Evolutionary conservation across 2,797 vertebrate genomes (phyloP), one percentile per base, ranked within the genome.

Genomic region (Monodelphis domestica): DNA sequence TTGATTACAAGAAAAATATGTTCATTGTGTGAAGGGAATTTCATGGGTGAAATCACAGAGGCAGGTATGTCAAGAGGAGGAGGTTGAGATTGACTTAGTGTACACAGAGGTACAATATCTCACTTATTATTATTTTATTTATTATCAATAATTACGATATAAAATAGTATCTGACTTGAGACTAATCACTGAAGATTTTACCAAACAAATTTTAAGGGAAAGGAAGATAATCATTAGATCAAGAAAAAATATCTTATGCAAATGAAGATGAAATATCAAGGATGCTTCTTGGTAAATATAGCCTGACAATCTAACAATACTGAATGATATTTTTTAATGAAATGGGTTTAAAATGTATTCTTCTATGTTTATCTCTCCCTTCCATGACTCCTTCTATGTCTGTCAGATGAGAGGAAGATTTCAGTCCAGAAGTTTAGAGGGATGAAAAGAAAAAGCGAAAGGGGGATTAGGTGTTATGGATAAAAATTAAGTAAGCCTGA

Each of bases 401-500:
- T 11, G 90, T 91, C 15, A 53, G 3, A 30, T 63, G 57, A 95
- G 29, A 89, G 88, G 29, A 53, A 14, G 89, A 45, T 90, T 17
- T 95, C 51, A 87, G 12, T 17, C 94, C 53, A 90, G 52, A 94
- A 57, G 4, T 93, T 90, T 1, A 94, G 70, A 91, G 45, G 28
- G 90, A 96, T 78, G 54, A 78, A 78, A 78, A 38, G 21, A 26
- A 78, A 78, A 78, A 88, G 90, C 33, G 54, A 91, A 52, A 12
- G 70, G 38, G 50, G 50, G 28, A 51, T 29, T 56, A 89, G 53
- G 55, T 10, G 90, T 52, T 57, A 91, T 54, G 45, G 91, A 54
- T 93, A 94, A 95, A 96, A 38, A 92, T 56, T 89, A 53, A 78
- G 93, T 52, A 96, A 78, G 29, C 94, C 89, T 96, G 94, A 96